Evolutionary conservation across 2,888 invertebrate species (phyloP).

Genomic region (Ryuthela nishihirai): DNA sequence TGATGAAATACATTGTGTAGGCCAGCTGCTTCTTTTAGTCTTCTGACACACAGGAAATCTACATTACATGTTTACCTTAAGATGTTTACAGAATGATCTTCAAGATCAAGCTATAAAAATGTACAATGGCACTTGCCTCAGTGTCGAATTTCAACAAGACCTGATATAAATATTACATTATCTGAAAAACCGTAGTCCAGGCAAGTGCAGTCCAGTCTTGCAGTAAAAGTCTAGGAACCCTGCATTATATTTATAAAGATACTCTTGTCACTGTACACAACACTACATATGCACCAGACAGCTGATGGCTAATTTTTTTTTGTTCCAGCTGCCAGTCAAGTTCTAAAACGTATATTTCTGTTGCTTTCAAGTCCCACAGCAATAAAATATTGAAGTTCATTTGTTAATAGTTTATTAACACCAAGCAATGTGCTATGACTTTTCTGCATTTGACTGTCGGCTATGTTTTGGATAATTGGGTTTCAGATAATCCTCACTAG

Average conservation of each 20-base stretch:
- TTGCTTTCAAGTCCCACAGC: no score
- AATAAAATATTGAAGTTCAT: no score
- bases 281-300: slow-evolving; percentile 28
- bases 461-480: slow-evolving; percentile 69
- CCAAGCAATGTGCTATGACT: slow-evolving; percentile 38
- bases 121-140: slow-evolving; percentile 26
- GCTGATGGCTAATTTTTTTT: no score
- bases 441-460: slow-evolving; percentile 40
- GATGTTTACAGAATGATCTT: slow-evolving; percentile 13
- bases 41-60: no score
- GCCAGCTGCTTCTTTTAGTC: no score
- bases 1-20: no score
- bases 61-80: no score
- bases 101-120: slow-evolving; percentile 20
- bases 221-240: slow-evolving; percentile 34
- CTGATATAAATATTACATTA: slow-evolving; percentile 19
- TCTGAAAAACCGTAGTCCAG: slow-evolving; percentile 22
- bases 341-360: no score
- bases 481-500: slow-evolving; percentile 96
- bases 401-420: no score
- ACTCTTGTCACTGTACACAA: slow-evolving; percentile 33
- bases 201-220: slow-evolving; percentile 34
- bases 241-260: slow-evolving; percentile 33
- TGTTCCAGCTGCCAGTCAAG: no score
- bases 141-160: slow-evolving; percentile 23